These are phyloP conservation scores for Girardinus metallicus DNA, from an alignment of 2,797 vertebrate genomes.

Conservation along the genomic window DNA sequence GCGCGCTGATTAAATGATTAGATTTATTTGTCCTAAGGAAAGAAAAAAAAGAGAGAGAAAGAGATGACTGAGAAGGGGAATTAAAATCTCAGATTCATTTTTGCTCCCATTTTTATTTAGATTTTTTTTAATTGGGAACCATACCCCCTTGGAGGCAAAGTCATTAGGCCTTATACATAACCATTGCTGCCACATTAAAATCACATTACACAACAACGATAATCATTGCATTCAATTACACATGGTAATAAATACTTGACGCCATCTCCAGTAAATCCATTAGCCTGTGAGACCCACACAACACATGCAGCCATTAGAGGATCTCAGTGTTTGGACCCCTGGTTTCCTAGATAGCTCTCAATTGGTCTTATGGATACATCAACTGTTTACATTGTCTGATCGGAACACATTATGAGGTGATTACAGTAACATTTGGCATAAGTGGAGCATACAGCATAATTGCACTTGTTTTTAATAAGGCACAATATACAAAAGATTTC, in stretches of 20 bases:
- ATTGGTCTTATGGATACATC: constrained; percentile 28
- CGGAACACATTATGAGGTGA: constrained; percentile 35
- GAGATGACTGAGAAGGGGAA: constrained; percentile 43
- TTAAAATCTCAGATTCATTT: constrained; percentile 65
- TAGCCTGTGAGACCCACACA: constrained; percentile 75
- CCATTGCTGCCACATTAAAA: constrained; percentile 86
- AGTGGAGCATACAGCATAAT: constrained; percentile 32
- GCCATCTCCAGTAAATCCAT: constrained; percentile 85
- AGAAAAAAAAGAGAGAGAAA: constrained; percentile 19
- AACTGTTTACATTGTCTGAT: constrained; percentile 51
- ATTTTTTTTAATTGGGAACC: constrained; percentile 71
- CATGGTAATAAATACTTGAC: constrained; percentile 85
- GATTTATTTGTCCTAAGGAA: constrained; percentile 67
- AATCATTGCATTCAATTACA: constrained; percentile 89
- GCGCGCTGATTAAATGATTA: constrained; percentile 75
- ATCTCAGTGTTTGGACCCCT: constrained; percentile 53
- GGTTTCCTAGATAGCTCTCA: constrained; percentile 40
- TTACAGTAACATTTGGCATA: constrained; percentile 47
- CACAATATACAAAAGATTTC: constrained; percentile 15
- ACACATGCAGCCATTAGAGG: constrained; percentile 48
- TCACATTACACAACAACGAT: constrained; percentile 88
- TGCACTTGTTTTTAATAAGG: constrained; percentile 35
- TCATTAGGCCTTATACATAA: constrained; percentile 87
- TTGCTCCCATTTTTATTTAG: constrained; percentile 59
- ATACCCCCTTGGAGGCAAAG: constrained; percentile 81